Percentiles rank a stretch among this genome's conserved stretches.
These are phyloP conservation scores for Polydrusus tereticollis DNA, from an alignment of 2,888 invertebrate genomes.

Conservation along the genomic window DNA sequence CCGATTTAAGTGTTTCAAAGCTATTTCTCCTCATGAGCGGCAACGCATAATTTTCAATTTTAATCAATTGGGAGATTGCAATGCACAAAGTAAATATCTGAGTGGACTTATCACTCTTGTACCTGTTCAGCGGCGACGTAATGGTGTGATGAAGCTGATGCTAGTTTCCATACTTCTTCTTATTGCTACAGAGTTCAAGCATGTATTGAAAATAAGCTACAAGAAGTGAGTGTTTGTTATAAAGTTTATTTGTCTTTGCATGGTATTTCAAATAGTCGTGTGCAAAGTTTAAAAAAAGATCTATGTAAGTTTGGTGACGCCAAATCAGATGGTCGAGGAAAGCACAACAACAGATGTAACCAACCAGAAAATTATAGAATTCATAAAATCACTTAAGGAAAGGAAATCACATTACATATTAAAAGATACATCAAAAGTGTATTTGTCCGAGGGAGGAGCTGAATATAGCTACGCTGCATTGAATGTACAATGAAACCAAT, in stretches of 20 bases:
- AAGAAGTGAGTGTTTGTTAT: not conserved
- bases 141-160: not conserved
- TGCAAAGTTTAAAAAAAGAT: not conserved
- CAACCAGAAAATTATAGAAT: not conserved
- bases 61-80: not conserved
- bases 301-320: not conserved
- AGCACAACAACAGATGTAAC: not conserved
- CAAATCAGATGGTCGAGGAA: not conserved
- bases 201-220: not conserved
- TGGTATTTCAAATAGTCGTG: not conserved
- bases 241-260: not conserved
- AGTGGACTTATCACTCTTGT: not conserved
- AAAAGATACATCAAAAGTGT: not conserved
- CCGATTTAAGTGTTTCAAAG: not conserved
- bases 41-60: not conserved
- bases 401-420: not conserved
- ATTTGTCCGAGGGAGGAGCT: not conserved
- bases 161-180: not conserved
- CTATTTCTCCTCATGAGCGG: not conserved
- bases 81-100: not conserved
- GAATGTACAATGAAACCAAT: slow-evolving; percentile 2
- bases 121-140: not conserved
- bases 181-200: not conserved
- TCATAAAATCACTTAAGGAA: not conserved
- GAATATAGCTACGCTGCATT: not conserved